Conservation (phyloP, 2,888 invertebrate genomes). For the Coremacera marginata region DNA sequence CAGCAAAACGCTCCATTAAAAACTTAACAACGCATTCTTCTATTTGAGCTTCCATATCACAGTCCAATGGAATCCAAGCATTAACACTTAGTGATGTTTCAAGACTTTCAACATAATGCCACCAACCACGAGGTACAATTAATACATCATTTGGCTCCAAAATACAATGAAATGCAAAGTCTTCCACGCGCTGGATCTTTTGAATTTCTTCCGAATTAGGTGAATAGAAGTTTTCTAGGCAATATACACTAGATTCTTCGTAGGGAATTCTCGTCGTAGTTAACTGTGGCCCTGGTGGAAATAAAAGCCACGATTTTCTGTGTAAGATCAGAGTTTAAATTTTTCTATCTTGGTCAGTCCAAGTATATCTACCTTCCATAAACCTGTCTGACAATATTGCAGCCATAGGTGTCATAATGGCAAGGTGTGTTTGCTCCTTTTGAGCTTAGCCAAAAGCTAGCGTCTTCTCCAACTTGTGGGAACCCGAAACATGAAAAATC, state of each 20-base stretch:
- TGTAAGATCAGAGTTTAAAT: neutral
- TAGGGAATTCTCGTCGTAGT: constrained; percentile 90
- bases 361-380: constrained; percentile 78
- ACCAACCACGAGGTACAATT: constrained; percentile 92
- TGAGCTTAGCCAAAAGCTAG: constrained; percentile 91
- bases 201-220: constrained; percentile 67
- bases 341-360: neutral
- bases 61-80: constrained; percentile 78
- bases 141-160: constrained; percentile 88
- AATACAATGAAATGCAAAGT: constrained; percentile 72
- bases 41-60: constrained; percentile 61
- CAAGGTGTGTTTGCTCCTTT: constrained; percentile 91
- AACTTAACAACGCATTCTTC: constrained; percentile 78
- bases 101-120: constrained; percentile 95
- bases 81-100: constrained; percentile 78
- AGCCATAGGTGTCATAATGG: constrained; percentile 94
- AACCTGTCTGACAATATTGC: constrained; percentile 91
- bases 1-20: constrained; percentile 75
- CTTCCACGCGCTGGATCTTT: constrained; percentile 45
- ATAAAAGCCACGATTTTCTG: constrained; percentile 93
- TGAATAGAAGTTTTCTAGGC: constrained; percentile 83
- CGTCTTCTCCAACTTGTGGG: constrained; percentile 77
- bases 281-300: constrained; percentile 83
- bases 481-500: constrained; percentile 82
- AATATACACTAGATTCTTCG: constrained; percentile 96